Base-by-base conservation (phyloP, 2,113 vertebrate species). In the Psephotus haematonotus region DNA sequence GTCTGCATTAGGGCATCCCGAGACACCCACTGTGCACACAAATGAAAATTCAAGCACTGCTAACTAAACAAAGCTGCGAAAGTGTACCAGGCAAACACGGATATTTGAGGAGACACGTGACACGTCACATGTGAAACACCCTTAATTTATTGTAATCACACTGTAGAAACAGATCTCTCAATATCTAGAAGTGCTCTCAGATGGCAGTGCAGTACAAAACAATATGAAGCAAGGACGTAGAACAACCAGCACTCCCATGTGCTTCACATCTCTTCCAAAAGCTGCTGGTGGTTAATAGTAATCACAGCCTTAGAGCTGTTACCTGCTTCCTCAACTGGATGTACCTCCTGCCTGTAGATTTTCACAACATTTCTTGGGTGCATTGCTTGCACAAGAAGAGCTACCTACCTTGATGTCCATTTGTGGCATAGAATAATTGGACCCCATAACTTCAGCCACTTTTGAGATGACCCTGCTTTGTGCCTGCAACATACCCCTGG, bases 151-250 rank as follows among this genome's bases (percentile, higher is more conserved):
- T 50, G 35, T 37, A 91, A 22, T 60, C 39, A 44, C 14, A 12
- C 1, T 55, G 62, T 25, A 69, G 46, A 74, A 79, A 25, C 19
- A 10, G 37, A 27, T 67, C 37, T 57, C 10, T 49, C 55, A 27
- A 28, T 35, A 41, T 17, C 78, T 44, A 18, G n/a, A 70, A 17
- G 12, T 1, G 1, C 9, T 52, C 29, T 72, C 27, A 28, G 33
- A 7, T 33, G 27, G 39, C 49, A 89, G 17, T 39, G 8, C 33
- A 52, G 15, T 68, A 60, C 19, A 9, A 47, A 53, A 35, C 1
- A 37, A 11, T 18, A 33, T 4, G 10, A 89, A 75, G 16, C 0
- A 0, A 87, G 57, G 43, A 44, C 22, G 25, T 13, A 65, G 62
- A 65, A 41, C 11, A 87, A 24, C 4, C 20, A 62, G 11, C 17